A percentile compares a stretch with the other conserved stretches of the same genome.
phyloP scores from a whole-genome alignment of 64 coral and sea anemone species.

The Montipora efflorescens region DNA sequence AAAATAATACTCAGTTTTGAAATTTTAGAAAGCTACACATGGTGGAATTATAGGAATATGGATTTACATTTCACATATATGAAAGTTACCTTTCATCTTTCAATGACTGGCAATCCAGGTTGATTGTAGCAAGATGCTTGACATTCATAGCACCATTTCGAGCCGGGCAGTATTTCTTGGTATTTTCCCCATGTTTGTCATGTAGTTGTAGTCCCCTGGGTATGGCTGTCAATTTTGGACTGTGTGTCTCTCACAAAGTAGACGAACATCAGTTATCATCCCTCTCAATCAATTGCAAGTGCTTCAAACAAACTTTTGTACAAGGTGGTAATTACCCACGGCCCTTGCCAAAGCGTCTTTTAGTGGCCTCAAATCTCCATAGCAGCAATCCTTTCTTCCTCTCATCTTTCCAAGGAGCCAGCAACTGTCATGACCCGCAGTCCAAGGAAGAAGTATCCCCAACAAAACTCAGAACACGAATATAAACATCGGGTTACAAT shows the following conservation, averaged over 20 bases:
- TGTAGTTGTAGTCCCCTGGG: neutral
- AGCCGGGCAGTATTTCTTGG: neutral
- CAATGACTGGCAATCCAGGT: neutral
- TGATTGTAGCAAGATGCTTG: neutral
- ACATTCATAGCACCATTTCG: neutral
- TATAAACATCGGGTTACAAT: conserved; percentile 28
- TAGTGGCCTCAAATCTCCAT: neutral
- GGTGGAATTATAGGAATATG: neutral
- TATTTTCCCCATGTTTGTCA: neutral
- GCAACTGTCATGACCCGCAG: neutral
- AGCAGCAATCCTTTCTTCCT: neutral
- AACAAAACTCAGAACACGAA: neutral
- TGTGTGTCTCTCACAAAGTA: neutral
- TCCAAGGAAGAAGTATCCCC: neutral
- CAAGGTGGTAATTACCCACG: neutral
- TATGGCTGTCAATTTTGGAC: neutral
- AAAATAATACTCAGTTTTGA: neutral
- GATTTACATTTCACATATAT: neutral
- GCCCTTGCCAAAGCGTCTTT: neutral
- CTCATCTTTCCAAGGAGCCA: neutral
- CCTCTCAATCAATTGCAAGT: neutral
- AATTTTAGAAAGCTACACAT: neutral
- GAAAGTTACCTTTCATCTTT: neutral
- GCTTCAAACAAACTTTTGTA: conserved; percentile 11
- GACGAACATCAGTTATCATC: neutral